Evolutionary conservation across 1,140 invertebrate species (phyloP).

Genomic region (Drosophila sturtevanti): DNA sequence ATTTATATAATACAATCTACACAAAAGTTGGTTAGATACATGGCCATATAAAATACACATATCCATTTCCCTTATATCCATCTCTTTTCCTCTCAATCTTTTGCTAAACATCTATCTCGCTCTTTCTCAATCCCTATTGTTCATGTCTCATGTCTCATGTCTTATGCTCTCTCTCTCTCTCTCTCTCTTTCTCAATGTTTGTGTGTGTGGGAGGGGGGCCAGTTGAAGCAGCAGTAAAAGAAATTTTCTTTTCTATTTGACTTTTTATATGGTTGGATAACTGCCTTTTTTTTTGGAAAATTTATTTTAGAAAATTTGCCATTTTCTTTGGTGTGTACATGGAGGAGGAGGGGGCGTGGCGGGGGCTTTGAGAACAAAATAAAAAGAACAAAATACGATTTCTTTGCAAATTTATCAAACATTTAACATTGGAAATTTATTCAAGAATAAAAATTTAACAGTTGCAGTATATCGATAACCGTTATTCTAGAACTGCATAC

Average conservation of each 20-base stretch:
- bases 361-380: too few relatives aligned
- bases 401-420: neutral
- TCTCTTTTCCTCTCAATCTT: neutral
- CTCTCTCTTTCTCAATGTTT: neutral
- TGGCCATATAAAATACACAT: slow-evolving; percentile 27
- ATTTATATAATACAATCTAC: slow-evolving; percentile 46
- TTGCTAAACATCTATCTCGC: too few relatives aligned
- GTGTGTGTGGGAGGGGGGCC: neutral
- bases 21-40: slow-evolving; percentile 6
- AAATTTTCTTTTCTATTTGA: slow-evolving; percentile 9
- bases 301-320: slow-evolving; percentile 3
- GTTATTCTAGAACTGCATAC: too few relatives aligned
- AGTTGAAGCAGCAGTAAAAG: neutral
- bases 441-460: too few relatives aligned
- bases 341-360: neutral
- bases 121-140: neutral
- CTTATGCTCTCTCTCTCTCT: neutral
- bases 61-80: neutral
- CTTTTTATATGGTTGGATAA: slow-evolving; percentile 8
- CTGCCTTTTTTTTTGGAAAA: neutral
- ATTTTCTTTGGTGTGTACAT: neutral
- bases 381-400: neutral
- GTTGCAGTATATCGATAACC: too few relatives aligned
- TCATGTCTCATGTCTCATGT: neutral
- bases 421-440: neutral